Conservation (phyloP, 2,888 invertebrate genomes). For the Diogma glabrata region DNA sequence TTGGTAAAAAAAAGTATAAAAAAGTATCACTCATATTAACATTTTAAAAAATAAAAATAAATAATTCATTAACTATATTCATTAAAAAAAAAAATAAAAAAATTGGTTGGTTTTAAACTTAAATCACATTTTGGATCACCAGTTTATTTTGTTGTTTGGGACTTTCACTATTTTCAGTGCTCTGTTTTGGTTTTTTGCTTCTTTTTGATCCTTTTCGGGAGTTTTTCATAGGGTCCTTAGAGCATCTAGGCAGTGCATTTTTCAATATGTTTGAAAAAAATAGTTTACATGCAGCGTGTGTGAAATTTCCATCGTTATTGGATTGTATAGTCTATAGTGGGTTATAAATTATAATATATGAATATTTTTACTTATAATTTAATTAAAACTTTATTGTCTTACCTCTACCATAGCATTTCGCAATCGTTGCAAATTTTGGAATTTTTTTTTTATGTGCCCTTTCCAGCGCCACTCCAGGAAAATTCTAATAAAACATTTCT, state of each 20-base stretch:
- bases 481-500: slow-evolving; percentile 2
- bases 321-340: not conserved
- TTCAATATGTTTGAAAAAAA: not conserved
- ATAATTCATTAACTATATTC: not conserved
- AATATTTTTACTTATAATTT: not conserved
- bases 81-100: not conserved
- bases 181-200: no score
- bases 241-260: not conserved
- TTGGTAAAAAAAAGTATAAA: not conserved
- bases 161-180: no score
- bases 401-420: not conserved
- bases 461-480: not conserved
- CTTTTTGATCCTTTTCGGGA: no score
- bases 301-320: not conserved
- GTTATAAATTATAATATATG: not conserved
- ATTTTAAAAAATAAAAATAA: not conserved
- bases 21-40: not conserved
- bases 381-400: not conserved
- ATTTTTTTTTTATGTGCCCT: not conserved
- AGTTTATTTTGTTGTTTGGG: no score
- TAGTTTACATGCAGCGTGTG: not conserved
- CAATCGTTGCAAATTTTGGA: not conserved
- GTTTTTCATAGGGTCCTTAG: not conserved
- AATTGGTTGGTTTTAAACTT: not conserved
- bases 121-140: no score